Percentiles rank a stretch among this genome's conserved stretches.
These are phyloP conservation scores for Bradypodion pumilum DNA, from an alignment of 2,797 vertebrate species.

Conservation along the genomic window DNA sequence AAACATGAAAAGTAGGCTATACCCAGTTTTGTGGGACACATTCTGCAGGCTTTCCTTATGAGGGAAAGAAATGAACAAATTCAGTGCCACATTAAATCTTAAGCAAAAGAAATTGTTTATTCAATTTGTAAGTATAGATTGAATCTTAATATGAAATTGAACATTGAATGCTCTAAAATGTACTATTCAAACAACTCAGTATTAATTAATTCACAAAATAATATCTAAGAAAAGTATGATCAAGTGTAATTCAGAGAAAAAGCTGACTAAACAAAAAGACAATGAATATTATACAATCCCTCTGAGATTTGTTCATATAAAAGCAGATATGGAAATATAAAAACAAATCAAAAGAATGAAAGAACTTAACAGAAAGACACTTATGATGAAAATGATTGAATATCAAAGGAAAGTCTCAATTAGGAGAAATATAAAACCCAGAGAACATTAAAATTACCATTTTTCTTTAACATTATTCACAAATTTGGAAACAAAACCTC, in stretches of 20 bases:
- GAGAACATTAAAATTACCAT: not conserved
- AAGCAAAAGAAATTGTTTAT: not conserved
- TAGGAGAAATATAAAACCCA: constrained; percentile 3
- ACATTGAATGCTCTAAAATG: not conserved
- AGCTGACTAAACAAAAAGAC: not conserved
- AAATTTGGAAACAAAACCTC: constrained; percentile 21
- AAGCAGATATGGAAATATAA: not conserved
- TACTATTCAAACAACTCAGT: not conserved
- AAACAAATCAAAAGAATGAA: not conserved
- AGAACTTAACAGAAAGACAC: not conserved
- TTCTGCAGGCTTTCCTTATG: not conserved
- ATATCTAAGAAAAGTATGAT: not conserved
- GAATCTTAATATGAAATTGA: not conserved
- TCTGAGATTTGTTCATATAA: not conserved
- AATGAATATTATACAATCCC: not conserved
- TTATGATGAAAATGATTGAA: not conserved
- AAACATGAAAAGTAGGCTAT: not conserved
- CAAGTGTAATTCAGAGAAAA: not conserved
- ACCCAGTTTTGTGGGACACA: not conserved
- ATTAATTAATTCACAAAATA: not conserved
- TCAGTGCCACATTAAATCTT: not conserved
- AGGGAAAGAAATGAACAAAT: not conserved
- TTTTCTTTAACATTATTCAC: constrained; percentile 3
- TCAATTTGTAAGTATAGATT: not conserved
- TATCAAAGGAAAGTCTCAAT: not conserved